Percentiles rank a stretch among this genome's conserved stretches.
Conservation (phyloP, 1,140 invertebrate species). For the Camponotus pennsylvanicus region DNA sequence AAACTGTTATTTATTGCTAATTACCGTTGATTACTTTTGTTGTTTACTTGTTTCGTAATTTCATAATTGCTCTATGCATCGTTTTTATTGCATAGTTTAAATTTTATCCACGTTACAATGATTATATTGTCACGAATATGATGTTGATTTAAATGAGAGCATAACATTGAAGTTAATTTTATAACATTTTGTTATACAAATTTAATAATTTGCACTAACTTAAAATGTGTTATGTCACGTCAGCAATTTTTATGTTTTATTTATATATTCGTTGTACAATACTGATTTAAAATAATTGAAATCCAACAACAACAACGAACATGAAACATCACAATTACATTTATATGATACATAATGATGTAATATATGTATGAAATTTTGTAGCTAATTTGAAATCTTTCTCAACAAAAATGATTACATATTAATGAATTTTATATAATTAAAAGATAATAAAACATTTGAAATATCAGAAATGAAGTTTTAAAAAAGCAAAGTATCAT, state of each 20-base stretch:
- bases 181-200: not conserved
- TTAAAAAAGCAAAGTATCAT: not conserved
- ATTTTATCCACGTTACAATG: not conserved
- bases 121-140: too few relatives aligned
- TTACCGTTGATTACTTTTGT: not conserved
- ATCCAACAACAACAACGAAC: not conserved
- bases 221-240: not conserved
- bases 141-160: not conserved
- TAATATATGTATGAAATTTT: not conserved
- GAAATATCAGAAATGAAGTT: not conserved
- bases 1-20: slow-evolving; percentile 11
- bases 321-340: not conserved
- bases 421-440: not conserved
- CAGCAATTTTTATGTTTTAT: not conserved
- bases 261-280: not conserved
- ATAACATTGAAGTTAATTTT: not conserved
- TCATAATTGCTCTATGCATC: not conserved
- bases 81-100: not conserved
- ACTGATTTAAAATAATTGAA: slow-evolving; percentile 2
- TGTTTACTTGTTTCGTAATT: not conserved
- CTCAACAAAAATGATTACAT: not conserved
- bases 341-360: not conserved
- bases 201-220: not conserved
- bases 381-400: not conserved
- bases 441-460: not conserved